A percentile compares a stretch with the other conserved stretches of the same genome.
phyloP scores from a whole-genome alignment of 1,140 invertebrate species.

The Schlechtendalia chinensis region DNA sequence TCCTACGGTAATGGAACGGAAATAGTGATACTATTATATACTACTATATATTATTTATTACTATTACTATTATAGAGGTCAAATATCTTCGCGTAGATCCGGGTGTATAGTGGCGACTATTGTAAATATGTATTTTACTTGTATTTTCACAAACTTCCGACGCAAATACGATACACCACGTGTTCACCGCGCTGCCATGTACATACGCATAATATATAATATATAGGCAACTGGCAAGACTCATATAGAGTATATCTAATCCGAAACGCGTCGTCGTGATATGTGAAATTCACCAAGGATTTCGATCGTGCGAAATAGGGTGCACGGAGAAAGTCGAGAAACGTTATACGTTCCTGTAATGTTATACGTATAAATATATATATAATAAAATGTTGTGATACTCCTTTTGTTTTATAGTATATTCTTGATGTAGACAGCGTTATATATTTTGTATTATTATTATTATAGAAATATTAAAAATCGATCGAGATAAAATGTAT shows the following conservation, averaged over 20 bases:
- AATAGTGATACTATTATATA: neutral
- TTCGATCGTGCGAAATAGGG: neutral
- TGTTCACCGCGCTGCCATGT: neutral
- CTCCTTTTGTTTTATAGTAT: no score
- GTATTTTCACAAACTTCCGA: neutral
- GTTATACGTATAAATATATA: no score
- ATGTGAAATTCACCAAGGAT: neutral
- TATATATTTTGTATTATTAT: no score
- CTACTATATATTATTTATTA: no score
- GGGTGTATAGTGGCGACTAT: constrained; percentile 1
- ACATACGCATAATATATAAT: neutral
- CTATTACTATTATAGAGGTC: no score
- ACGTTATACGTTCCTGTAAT: no score
- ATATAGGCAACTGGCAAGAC: neutral
- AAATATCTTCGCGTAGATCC: constrained; percentile 20
- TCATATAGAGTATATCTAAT: no score
- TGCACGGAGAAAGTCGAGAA: neutral
- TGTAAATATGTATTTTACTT: neutral
- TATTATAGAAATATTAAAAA: no score
- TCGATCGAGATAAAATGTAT: no score
- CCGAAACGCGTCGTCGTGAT: neutral
- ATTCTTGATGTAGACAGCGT: no score
- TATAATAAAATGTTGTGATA: no score
- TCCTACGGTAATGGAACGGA: constrained; percentile 5
- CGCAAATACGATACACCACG: neutral